A percentile compares a stretch with the other conserved stretches of the same genome.
phyloP scores from a whole-genome alignment of 2,113 vertebrate genomes.

The Xiphophorus couchianus region DNA sequence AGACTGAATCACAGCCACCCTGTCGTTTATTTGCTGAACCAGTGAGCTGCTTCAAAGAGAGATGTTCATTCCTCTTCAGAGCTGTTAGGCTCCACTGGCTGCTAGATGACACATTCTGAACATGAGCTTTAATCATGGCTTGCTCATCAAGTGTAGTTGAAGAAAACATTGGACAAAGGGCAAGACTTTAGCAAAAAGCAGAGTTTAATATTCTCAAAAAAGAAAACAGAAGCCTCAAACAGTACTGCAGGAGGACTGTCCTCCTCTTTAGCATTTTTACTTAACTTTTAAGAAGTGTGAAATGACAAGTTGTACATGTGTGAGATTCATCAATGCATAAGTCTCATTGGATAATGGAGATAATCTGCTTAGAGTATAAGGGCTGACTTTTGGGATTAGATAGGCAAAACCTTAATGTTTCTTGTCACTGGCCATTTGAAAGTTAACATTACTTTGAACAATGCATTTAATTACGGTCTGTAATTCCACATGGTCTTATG shows the following conservation, averaged over 20 bases:
- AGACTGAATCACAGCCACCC: conserved; percentile 36
- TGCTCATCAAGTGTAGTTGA: conserved; percentile 1
- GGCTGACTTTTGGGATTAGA: conserved; percentile 40
- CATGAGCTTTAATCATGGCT: conserved; percentile 13
- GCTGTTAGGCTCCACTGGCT: conserved; percentile 32
- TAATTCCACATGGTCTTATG: neutral
- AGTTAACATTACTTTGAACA: conserved; percentile 30
- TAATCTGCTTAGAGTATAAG: conserved; percentile 35
- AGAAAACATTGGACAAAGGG: conserved; percentile 5
- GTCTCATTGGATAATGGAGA: conserved; percentile 27
- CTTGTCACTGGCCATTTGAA: neutral
- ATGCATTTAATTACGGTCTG: conserved; percentile 7
- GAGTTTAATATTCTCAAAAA: neutral
- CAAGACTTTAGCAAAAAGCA: neutral
- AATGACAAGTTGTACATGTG: conserved; percentile 18
- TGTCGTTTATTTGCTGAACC: conserved; percentile 45
- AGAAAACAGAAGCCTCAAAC: neutral
- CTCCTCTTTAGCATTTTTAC: conserved; percentile 7
- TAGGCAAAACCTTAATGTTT: conserved; percentile 12
- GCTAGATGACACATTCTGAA: conserved; percentile 33
- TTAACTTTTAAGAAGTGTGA: conserved; percentile 25
- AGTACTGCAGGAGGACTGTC: neutral
- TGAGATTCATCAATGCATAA: conserved; percentile 30
- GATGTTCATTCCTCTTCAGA: conserved; percentile 22
- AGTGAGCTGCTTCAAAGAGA: conserved; percentile 50